These are phyloP conservation scores for Calvadosia cruxmelitensis DNA, from an alignment of 30 jellyfish, hydroid and myxozoan species.

Conservation along the genomic window DNA sequence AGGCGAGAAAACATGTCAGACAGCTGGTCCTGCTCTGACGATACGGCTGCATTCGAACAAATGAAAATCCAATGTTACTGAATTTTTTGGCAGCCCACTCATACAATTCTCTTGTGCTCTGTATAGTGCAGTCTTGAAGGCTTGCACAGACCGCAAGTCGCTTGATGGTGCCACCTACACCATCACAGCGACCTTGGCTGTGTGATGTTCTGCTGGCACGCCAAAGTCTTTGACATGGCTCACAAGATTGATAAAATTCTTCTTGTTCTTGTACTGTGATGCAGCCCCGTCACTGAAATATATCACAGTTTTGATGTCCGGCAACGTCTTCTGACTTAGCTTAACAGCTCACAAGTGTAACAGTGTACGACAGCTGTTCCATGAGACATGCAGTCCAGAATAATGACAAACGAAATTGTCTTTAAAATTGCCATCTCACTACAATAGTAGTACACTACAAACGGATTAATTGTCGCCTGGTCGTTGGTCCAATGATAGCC, in stretches of 20 bases:
- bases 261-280: constrained; percentile 15
- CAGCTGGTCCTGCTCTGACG: background rate
- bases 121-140: background rate
- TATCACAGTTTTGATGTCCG: background rate
- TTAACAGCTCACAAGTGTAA: background rate
- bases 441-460: background rate
- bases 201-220: constrained; percentile 42
- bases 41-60: background rate
- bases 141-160: constrained; percentile 24
- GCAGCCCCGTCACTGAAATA: constrained; percentile 37
- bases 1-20: background rate
- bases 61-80: background rate
- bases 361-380: constrained; percentile 11
- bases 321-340: background rate
- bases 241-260: constrained; percentile 14
- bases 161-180: constrained; percentile 51
- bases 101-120: no score
- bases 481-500: constrained; percentile 15
- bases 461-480: constrained; percentile 26
- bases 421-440: constrained; percentile 2
- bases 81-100: background rate
- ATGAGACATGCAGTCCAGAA: constrained; percentile 16
- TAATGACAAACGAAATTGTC: background rate
- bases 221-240: constrained; percentile 31
- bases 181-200: constrained; percentile 58